A percentile compares a stretch with the other conserved stretches of the same genome.
These are phyloP conservation scores for Mystacides longicornis DNA, from an alignment of 2,888 invertebrate genomes.

Conservation along the genomic window DNA sequence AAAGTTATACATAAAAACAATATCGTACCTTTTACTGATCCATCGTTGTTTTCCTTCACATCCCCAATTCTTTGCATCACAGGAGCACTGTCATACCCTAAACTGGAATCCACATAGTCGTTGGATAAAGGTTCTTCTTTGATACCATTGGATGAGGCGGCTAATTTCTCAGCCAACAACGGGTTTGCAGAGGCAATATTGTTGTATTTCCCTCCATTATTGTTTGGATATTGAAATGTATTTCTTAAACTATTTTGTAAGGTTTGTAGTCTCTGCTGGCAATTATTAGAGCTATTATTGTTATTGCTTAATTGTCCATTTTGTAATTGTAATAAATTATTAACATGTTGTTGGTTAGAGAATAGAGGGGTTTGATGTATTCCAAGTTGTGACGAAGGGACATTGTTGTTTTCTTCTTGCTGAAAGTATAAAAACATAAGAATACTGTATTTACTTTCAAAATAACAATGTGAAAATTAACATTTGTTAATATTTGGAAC, in stretches of 20 bases:
- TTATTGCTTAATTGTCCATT: conserved; percentile 36
- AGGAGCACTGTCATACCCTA: conserved; percentile 45
- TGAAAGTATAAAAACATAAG: conserved; percentile 37
- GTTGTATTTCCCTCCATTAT: conserved; percentile 52
- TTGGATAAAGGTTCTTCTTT: conserved; percentile 48
- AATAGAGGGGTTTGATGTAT: conserved; percentile 31
- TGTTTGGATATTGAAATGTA: conserved; percentile 30
- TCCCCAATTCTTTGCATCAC: conserved; percentile 46
- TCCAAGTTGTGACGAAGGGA: conserved; percentile 38
- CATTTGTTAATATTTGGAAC: too few relatives aligned
- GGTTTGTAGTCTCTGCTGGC: conserved; percentile 38
- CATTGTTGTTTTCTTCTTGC: conserved; percentile 51
- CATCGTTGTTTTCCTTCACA: conserved; percentile 25
- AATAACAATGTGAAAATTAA: too few relatives aligned
- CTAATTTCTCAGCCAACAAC: conserved; percentile 71
- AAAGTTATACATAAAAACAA: not conserved
- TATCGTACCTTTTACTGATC: conserved; percentile 14
- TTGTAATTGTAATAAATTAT: conserved; percentile 33
- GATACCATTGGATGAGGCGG: conserved; percentile 65
- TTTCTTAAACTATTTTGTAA: conserved; percentile 28
- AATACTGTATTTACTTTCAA: too few relatives aligned
- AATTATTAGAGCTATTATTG: conserved; percentile 22
- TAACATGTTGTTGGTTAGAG: conserved; percentile 4
- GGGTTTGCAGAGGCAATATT: conserved; percentile 84
- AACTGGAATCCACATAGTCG: conserved; percentile 45